Evolutionary conservation across 1,140 invertebrate genomes (phyloP).

Genomic region (Neodiprion lecontei): DNA sequence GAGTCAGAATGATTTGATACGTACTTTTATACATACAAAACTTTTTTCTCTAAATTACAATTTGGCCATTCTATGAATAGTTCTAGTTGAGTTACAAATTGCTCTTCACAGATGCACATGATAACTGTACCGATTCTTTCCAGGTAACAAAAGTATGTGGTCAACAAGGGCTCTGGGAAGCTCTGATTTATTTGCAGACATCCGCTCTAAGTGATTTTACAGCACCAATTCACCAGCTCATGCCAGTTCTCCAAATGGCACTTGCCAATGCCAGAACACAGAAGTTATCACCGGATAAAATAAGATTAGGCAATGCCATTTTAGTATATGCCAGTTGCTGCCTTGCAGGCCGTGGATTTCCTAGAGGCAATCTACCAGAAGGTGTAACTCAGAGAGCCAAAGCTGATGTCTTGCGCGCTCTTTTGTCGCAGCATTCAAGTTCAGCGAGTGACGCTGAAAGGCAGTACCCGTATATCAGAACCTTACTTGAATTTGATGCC

Average conservation of each 20-base stretch:
- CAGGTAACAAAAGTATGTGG: constrained; percentile 79
- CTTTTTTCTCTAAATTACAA: too few species aligned
- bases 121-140: not conserved
- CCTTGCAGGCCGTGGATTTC: constrained; percentile 90
- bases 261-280: constrained; percentile 42
- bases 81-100: too few species aligned
- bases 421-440: constrained; percentile 73
- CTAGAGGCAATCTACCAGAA: constrained; percentile 83
- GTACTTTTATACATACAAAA: too few species aligned
- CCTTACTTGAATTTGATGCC: constrained; percentile 85
- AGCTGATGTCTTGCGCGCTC: constrained; percentile 73
- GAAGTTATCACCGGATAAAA: constrained; percentile 55
- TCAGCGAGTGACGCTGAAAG: constrained; percentile 71
- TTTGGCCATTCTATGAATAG: too few species aligned
- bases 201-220: constrained; percentile 85
- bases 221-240: constrained; percentile 81
- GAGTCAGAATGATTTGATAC: too few species aligned
- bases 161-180: constrained; percentile 81
- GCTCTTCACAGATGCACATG: too few species aligned
- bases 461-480: constrained; percentile 81
- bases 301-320: constrained; percentile 84
- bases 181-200: constrained; percentile 89
- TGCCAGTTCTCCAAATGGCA: constrained; percentile 64
- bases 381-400: constrained; percentile 74
- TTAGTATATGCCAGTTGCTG: constrained; percentile 94